phyloP scores from a whole-genome alignment of 1,140 invertebrate species.

The Ganaspis sp. region DNA sequence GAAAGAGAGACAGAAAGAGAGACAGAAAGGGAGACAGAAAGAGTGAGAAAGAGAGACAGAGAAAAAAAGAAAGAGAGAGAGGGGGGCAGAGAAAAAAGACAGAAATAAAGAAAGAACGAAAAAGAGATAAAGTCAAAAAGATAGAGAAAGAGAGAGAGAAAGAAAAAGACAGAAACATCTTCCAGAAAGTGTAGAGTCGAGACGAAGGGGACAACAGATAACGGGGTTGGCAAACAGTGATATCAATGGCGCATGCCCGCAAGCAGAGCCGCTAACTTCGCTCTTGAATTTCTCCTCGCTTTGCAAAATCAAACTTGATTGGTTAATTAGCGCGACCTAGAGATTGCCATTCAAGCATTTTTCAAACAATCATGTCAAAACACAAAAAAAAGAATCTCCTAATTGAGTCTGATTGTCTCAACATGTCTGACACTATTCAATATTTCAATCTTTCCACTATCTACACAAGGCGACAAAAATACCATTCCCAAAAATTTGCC shows the following conservation, averaged over 20 bases:
- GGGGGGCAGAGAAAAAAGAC: slow-evolving; percentile 43
- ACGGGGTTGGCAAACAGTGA: slow-evolving; percentile 75
- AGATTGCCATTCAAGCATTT: neutral
- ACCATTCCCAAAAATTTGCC: no score
- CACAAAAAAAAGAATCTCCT: neutral
- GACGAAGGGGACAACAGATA: slow-evolving; percentile 65
- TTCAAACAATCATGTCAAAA: neutral
- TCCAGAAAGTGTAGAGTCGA: slow-evolving; percentile 48
- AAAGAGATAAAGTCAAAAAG: slow-evolving; percentile 31
- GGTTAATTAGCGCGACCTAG: slow-evolving; percentile 8
- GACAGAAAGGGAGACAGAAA: slow-evolving; percentile 50
- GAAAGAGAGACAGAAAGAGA: no score
- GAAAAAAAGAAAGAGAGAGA: slow-evolving; percentile 45
- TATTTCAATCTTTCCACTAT: no score
- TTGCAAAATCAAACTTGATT: neutral
- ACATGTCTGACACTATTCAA: neutral
- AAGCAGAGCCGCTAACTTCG: slow-evolving; percentile 33
- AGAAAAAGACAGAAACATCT: slow-evolving; percentile 48
- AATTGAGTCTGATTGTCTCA: neutral
- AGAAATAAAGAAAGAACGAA: slow-evolving; percentile 44
- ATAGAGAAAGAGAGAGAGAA: slow-evolving; percentile 46
- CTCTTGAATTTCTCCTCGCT: slow-evolving; percentile 8
- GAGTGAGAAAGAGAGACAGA: slow-evolving; percentile 43
- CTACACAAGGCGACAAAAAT: no score
- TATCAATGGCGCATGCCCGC: slow-evolving; percentile 63